Conservation (phyloP, 2,888 invertebrate genomes). For the Nectonema munidae region DNA sequence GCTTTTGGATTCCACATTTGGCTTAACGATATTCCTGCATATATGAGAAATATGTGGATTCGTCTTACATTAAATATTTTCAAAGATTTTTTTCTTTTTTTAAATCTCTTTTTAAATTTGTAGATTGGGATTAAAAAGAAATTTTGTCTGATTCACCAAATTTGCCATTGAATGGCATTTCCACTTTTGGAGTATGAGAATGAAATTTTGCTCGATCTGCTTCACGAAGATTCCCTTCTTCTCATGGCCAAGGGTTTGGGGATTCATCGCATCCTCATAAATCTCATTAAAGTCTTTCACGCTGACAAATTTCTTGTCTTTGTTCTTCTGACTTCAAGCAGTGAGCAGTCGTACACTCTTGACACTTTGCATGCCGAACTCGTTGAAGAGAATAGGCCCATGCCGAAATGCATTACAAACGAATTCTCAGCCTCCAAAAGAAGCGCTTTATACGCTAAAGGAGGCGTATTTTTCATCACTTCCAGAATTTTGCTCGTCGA, state of each 20-base stretch:
- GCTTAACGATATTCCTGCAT: too few relatives aligned
- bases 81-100: too few relatives aligned
- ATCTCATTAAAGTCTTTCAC: neutral
- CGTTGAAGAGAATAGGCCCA: neutral
- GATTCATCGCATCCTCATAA: slow-evolving; percentile 1
- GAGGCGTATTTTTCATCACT: slow-evolving; percentile 70
- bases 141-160: too few relatives aligned
- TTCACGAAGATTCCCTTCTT: slow-evolving; percentile 6
- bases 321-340: neutral
- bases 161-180: too few relatives aligned
- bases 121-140: too few relatives aligned
- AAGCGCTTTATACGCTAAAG: slow-evolving; percentile 40
- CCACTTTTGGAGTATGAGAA: slow-evolving; percentile 10
- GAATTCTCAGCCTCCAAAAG: slow-evolving; percentile 16
- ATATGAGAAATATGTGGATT: too few relatives aligned
- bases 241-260: slow-evolving; percentile 8
- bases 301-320: slow-evolving; percentile 1
- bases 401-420: slow-evolving; percentile 1
- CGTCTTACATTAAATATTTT: too few relatives aligned
- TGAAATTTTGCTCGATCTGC: slow-evolving; percentile 10
- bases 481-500: slow-evolving; percentile 78
- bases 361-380: neutral
- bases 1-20: too few relatives aligned
- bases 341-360: neutral
- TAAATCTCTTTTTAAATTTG: too few relatives aligned